Evolutionary conservation across 2,797 vertebrate genomes (phyloP).

Genomic region (Dryobates pubescens): DNA sequence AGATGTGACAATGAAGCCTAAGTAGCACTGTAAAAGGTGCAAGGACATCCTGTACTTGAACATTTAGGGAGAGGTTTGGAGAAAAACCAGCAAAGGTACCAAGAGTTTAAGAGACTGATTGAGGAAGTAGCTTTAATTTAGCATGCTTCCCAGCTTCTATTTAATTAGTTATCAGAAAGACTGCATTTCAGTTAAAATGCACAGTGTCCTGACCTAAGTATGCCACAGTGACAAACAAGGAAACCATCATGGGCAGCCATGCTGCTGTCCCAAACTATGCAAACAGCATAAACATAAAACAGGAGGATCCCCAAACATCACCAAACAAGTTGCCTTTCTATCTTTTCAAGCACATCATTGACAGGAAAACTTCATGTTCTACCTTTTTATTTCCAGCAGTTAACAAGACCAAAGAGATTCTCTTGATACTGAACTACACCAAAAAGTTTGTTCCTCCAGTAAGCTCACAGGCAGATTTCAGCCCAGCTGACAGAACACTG

Average conservation of each 20-base stretch:
- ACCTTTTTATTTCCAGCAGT: neutral
- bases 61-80: neutral
- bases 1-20: slow-evolving; percentile 74
- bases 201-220: too few species aligned
- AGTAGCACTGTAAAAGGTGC: slow-evolving; percentile 65
- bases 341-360: fast-evolving
- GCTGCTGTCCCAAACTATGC: fast-evolving
- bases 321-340: neutral
- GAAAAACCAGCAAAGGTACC: neutral
- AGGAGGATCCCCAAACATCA: fast-evolving
- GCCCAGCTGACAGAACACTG: neutral
- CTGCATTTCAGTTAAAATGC: neutral
- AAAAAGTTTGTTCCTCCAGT: neutral
- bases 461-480: neutral
- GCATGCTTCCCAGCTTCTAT: neutral
- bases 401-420: neutral
- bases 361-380: neutral
- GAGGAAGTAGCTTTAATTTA: neutral
- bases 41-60: slow-evolving; percentile 65
- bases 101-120: neutral
- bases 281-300: fast-evolving
- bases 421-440: neutral
- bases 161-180: neutral
- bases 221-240: fast-evolving
- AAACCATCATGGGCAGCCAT: neutral